These are phyloP conservation scores for Sanderia malayensis DNA, from an alignment of 30 jellyfish, hydroid and myxozoan genomes.

Conservation along the genomic window DNA sequence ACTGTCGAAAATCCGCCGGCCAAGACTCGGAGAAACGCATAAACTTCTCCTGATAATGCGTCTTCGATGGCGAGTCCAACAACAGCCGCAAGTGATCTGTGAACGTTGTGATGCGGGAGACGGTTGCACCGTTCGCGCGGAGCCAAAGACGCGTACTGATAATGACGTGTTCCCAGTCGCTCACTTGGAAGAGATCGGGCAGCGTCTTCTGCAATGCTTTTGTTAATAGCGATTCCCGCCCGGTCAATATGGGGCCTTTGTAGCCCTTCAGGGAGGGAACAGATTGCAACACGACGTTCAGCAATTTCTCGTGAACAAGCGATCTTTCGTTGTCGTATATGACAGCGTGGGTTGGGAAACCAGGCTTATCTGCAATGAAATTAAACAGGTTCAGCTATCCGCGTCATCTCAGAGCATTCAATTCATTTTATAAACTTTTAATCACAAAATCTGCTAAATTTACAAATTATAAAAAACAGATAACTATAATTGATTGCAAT, in stretches of 20 bases:
- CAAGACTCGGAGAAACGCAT: constrained; percentile 66
- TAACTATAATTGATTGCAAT: too few relatives aligned
- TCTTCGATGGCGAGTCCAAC: constrained; percentile 74
- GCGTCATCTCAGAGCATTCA: too few relatives aligned
- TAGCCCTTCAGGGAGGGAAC: constrained; percentile 57
- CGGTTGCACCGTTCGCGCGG: constrained; percentile 75
- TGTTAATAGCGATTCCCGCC: constrained; percentile 57
- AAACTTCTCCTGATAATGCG: constrained; percentile 54
- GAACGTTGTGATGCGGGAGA: constrained; percentile 45
- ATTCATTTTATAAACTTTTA: too few relatives aligned
- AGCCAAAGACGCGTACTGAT: constrained; percentile 77
- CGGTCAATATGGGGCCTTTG: constrained; percentile 69
- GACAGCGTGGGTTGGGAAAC: constrained; percentile 72
- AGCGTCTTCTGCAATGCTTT: constrained; percentile 39
- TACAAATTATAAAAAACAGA: too few relatives aligned
- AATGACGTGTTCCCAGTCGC: constrained; percentile 85
- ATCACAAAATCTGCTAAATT: too few relatives aligned
- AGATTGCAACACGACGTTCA: constrained; percentile 38
- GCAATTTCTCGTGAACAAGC: constrained; percentile 54
- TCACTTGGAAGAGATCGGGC: constrained; percentile 74
- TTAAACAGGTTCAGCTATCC: too few relatives aligned
- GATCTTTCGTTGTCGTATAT: constrained; percentile 65
- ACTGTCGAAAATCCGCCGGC: constrained; percentile 72
- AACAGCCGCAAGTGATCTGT: constrained; percentile 68
- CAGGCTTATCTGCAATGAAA: constrained; percentile 51